These are phyloP conservation scores for Tridacna gigas DNA, from an alignment of 2,888 invertebrate genomes.

Conservation along the genomic window DNA sequence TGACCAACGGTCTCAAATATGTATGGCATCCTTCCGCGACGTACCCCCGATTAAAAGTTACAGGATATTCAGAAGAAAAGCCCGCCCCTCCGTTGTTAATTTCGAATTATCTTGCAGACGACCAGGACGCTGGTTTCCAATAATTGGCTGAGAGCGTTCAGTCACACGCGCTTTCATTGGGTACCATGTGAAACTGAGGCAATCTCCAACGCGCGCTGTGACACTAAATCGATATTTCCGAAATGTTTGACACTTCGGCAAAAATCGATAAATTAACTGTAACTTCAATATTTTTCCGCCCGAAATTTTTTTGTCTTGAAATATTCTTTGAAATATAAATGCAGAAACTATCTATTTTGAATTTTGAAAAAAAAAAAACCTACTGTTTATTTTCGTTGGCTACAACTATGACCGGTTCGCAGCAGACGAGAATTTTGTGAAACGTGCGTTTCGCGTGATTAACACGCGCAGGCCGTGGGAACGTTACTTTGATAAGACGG, in stretches of 20 bases:
- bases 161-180: conserved; percentile 73
- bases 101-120: conserved; percentile 68
- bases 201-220: conserved; percentile 41
- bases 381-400: neutral
- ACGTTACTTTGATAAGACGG: conserved; percentile 50
- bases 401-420: neutral
- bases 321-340: too few species aligned
- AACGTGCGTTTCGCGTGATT: conserved; percentile 61
- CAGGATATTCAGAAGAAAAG: conserved; percentile 55
- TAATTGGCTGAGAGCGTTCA: conserved; percentile 64
- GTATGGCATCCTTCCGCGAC: conserved; percentile 70
- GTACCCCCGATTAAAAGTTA: conserved; percentile 70
- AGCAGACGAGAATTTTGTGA: neutral
- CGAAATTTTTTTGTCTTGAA: neutral
- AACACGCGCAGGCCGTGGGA: conserved; percentile 76
- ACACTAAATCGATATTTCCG: conserved; percentile 59
- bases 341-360: too few species aligned
- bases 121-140: conserved; percentile 60
- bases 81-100: conserved; percentile 68
- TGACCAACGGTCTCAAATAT: conserved; percentile 68
- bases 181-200: conserved; percentile 31
- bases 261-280: conserved; percentile 29
- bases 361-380: too few species aligned
- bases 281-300: neutral
- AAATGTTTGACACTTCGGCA: conserved; percentile 33